A percentile compares a stretch with the other conserved stretches of the same genome.
Evolutionary conservation across 2,113 vertebrate genomes (phyloP).

Genomic region (Tragelaphus scriptus): DNA sequence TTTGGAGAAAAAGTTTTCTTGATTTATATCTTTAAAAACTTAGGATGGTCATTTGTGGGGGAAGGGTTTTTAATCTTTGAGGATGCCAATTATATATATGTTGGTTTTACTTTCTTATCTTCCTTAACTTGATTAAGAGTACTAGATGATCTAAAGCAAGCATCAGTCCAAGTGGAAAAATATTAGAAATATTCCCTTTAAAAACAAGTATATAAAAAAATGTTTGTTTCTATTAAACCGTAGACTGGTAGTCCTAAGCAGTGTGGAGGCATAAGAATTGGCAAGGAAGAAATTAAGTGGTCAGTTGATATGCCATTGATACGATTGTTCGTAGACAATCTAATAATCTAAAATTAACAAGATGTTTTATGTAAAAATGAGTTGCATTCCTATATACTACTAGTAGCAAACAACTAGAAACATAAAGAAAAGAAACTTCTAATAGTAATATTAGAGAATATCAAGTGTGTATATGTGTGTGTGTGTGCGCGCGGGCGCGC

Average conservation of each 20-base stretch:
- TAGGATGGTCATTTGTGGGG: neutral
- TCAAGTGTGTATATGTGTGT: neutral
- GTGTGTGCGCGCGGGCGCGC: neutral
- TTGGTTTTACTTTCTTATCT: neutral
- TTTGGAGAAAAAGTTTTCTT: constrained; percentile 14
- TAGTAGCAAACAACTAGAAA: neutral
- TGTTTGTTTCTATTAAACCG: neutral
- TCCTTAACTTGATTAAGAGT: neutral
- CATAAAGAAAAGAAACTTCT: neutral
- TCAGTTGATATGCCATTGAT: neutral
- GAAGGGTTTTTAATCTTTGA: neutral
- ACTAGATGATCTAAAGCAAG: neutral
- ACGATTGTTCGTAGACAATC: neutral
- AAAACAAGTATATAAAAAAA: neutral
- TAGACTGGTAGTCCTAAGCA: neutral
- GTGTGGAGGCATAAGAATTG: neutral
- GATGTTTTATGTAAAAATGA: neutral
- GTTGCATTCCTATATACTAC: neutral
- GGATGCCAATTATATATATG: neutral
- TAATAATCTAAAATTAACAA: neutral
- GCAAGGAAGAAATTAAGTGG: neutral
- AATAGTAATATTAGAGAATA: neutral
- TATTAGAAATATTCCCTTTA: neutral
- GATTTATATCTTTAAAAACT: neutral
- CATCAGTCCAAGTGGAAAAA: neutral